Conservation (phyloP, 2,797 vertebrate species). For the Enoplosus armatus region DNA sequence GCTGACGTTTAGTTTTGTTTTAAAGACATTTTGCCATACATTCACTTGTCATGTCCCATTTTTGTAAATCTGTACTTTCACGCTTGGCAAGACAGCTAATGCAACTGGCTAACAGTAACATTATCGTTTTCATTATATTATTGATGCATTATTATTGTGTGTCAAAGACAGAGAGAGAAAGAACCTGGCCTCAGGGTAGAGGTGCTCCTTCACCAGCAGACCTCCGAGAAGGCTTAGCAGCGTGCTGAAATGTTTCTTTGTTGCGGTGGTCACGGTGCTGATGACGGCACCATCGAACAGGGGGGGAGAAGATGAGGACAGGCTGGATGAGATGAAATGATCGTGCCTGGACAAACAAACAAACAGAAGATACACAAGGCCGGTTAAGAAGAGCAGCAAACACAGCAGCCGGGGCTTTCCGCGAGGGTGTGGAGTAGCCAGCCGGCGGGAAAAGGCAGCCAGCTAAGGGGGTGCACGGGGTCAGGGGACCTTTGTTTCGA, state of each 20-base stretch:
- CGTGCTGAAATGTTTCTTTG: constrained; percentile 98
- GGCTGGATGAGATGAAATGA: constrained; percentile 99
- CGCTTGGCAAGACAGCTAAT: not conserved
- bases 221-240: constrained; percentile 93
- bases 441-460: no score
- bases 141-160: no score
- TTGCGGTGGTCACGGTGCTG: constrained; percentile 98
- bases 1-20: not conserved
- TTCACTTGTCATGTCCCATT: not conserved
- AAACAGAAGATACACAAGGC: constrained; percentile 12
- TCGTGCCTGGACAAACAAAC: constrained; percentile 88
- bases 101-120: not conserved
- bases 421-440: no score
- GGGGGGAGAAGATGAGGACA: constrained; percentile 96
- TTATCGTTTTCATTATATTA: no score
- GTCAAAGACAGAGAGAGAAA: not conserved
- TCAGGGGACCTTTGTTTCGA: no score
- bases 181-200: constrained; percentile 92
- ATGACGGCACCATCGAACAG: constrained; percentile 98
- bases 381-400: not conserved
- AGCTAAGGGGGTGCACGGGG: no score
- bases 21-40: not conserved
- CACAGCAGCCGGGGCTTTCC: no score
- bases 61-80: not conserved
- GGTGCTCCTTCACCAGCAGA: constrained; percentile 93